Percentiles rank a stretch among this genome's conserved stretches.
These are phyloP conservation scores for Aspidiotus destructor DNA, from an alignment of 2,888 invertebrate species.

Conservation along the genomic window DNA sequence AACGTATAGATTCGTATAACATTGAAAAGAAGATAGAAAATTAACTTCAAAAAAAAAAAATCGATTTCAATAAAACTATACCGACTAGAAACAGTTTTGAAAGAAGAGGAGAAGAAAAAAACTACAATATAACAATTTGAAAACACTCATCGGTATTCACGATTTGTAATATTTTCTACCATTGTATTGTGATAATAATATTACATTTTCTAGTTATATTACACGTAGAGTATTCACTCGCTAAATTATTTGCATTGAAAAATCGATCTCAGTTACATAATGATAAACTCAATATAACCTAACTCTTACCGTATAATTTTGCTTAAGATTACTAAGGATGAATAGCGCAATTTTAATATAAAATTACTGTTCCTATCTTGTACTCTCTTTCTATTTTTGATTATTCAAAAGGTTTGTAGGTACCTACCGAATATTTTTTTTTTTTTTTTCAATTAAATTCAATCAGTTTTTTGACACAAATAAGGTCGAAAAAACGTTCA, in stretches of 20 bases:
- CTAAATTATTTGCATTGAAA: not conserved
- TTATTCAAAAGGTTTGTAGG: too few relatives aligned
- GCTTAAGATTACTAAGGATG: too few relatives aligned
- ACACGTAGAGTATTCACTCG: not conserved
- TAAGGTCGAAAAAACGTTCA: too few relatives aligned
- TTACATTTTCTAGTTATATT: not conserved
- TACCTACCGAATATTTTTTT: too few relatives aligned
- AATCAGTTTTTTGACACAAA: too few relatives aligned
- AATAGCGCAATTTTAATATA: too few relatives aligned
- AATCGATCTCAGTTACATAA: not conserved
- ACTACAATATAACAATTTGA: conserved; percentile 10
- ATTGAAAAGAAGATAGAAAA: conserved; percentile 31
- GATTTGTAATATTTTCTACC: not conserved
- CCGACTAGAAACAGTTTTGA: conserved; percentile 31
- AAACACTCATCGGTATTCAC: not conserved
- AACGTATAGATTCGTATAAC: conserved; percentile 7
- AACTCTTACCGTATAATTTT: too few relatives aligned
- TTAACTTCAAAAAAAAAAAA: conserved; percentile 28
- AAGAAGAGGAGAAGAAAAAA: conserved; percentile 2
- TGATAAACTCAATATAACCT: too few relatives aligned
- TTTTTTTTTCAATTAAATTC: too few relatives aligned
- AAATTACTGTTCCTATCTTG: too few relatives aligned
- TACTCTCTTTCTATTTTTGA: too few relatives aligned
- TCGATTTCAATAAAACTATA: conserved; percentile 22
- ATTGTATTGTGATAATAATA: not conserved